These are phyloP conservation scores for Drosophila suboccidentalis DNA, from an alignment of 2,888 invertebrate genomes.

Conservation along the genomic window DNA sequence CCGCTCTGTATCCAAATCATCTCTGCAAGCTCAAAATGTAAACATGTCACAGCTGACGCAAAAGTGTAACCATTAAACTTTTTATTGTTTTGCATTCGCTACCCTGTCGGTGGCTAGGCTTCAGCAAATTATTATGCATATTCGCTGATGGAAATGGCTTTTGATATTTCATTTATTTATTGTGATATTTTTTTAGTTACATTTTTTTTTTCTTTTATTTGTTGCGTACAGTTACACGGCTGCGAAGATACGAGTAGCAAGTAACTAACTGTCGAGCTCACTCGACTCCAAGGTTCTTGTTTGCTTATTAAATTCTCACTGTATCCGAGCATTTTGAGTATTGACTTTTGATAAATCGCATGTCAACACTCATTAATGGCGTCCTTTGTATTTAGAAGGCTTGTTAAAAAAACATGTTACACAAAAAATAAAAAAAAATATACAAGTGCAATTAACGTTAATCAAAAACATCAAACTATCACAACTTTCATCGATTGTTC, in stretches of 20 bases:
- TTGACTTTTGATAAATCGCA: neutral
- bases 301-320: slow-evolving; percentile 3
- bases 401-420: too few species aligned
- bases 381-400: neutral
- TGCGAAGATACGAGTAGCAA: neutral
- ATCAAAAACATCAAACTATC: neutral
- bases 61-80: too few species aligned
- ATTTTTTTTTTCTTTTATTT: neutral
- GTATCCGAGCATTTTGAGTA: neutral
- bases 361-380: neutral
- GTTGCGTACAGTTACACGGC: neutral
- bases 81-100: too few species aligned
- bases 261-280: neutral
- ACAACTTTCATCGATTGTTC: slow-evolving; percentile 2
- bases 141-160: too few species aligned
- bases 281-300: neutral
- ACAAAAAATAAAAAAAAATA: neutral
- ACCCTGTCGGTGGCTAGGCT: too few species aligned
- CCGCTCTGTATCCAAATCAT: too few species aligned
- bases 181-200: too few species aligned
- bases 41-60: too few species aligned
- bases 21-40: too few species aligned
- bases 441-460: neutral
- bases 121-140: too few species aligned
- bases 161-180: too few species aligned